Base-by-base conservation (phyloP, 2,888 invertebrate species). In the Ceriagrion tenellum region DNA sequence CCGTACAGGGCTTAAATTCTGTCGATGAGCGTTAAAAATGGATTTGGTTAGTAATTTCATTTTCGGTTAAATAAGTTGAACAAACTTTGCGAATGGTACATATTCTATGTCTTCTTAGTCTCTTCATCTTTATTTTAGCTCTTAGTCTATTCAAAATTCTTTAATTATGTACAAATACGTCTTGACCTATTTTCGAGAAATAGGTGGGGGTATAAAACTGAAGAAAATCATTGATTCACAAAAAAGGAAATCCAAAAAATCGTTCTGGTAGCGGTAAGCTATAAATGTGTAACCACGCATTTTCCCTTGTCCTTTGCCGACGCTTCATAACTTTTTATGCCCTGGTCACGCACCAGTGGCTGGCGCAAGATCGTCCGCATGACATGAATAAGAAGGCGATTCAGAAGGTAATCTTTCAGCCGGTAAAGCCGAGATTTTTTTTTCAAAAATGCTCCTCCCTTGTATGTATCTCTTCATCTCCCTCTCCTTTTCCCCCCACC, bases 341-440 rank as follows among this genome's bases (percentile, higher is more conserved):
- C 81, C 35, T 13, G 81, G 35, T 81, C 69, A 74, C 69, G 93
- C 35, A n/a, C n/a, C 40, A 69, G 55, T 35, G 16, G 81, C 81
- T 81, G 81, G 47, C 56, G 91, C 63, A 91, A 40, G 63, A 93
- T 63, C 69, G 69, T 18, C 69, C 69, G 93, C 69, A 69, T 93
- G 81, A 81, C 81, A 81, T 81, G 81, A 81, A 81, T 81, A 47
- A 69, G 63, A 47, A 93, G 93, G 63, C 93, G 93, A 93, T 69
- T 93, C 69, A 93, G 81, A 91, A 69, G 93, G 93, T 93, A 93
- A 93, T 93, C 93, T 93, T 47, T 93, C 93, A 93, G 69, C 93
- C 93, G 93, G 91, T 23, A 91, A 91, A 30, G 35, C 40, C n/a
- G 69, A 81, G 81, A 81, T 81, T 35, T 81, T 81, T 81, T 23